These are phyloP conservation scores for Catharus bicknelli DNA, from an alignment of 2,113 vertebrate species.

Conservation along the genomic window DNA sequence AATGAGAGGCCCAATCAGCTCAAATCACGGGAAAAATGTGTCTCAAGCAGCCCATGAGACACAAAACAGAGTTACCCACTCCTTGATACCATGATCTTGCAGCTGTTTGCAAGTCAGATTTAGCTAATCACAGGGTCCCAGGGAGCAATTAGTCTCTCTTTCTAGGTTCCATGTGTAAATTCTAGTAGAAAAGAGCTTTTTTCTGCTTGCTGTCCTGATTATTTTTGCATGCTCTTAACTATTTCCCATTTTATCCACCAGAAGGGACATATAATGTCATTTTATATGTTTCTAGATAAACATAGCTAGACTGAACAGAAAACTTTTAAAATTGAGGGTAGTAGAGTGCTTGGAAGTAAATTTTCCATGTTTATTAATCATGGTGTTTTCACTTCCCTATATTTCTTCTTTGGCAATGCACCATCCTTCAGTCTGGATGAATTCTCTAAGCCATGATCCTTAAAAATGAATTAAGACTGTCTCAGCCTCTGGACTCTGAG, in stretches of 20 bases:
- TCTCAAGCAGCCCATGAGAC: conserved; percentile 51
- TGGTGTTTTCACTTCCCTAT: background rate
- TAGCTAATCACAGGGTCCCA: conserved; percentile 52
- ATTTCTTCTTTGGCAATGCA: background rate
- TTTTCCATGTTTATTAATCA: background rate
- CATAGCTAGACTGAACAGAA: background rate
- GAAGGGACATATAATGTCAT: background rate
- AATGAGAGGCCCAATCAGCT: conserved; percentile 48
- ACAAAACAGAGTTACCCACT: conserved; percentile 55
- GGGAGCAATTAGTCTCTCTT: conserved; percentile 60
- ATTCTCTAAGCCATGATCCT: background rate
- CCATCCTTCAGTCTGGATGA: background rate
- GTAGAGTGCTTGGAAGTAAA: background rate
- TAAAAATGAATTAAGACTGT: background rate
- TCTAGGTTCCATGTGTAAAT: conserved; percentile 37
- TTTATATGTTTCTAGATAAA: conserved; percentile 33
- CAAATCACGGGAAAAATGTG: conserved; percentile 42
- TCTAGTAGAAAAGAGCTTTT: conserved; percentile 21
- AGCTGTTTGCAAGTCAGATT: conserved; percentile 59
- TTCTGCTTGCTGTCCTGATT: background rate
- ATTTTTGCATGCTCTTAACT: conserved; percentile 31
- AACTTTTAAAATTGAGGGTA: background rate
- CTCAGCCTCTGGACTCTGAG: background rate
- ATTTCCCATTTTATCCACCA: conserved; percentile 10
- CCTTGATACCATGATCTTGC: conserved; percentile 51